Percentiles rank a stretch among this genome's conserved stretches.
phyloP scores from a whole-genome alignment of 1,140 invertebrate species.

The Asobara japonica region DNA sequence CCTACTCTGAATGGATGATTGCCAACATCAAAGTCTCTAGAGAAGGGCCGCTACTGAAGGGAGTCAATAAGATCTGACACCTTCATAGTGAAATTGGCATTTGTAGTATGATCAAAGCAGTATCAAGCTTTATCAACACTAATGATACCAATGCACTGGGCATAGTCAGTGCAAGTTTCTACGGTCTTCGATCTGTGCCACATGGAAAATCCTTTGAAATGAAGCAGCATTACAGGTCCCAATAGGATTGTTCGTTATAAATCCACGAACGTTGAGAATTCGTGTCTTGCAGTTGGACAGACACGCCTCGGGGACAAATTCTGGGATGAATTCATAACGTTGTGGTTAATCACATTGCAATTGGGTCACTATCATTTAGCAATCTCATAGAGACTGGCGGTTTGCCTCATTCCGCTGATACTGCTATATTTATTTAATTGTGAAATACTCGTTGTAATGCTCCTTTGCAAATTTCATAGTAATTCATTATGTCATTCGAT shows the following conservation, averaged over 20 bases:
- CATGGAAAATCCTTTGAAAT: conserved; percentile 1
- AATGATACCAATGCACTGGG: background rate
- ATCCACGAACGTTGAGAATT: conserved; percentile 1
- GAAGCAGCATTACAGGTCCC: background rate
- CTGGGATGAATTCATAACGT: background rate
- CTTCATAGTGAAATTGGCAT: background rate
- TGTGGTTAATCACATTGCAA: conserved; percentile 14
- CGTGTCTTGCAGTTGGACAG: conserved; percentile 8
- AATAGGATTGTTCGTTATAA: background rate
- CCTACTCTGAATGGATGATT: background rate
- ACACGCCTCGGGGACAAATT: conserved; percentile 1
- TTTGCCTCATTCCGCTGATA: background rate
- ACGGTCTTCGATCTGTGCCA: background rate
- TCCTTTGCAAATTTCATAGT: background rate
- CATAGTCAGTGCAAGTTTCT: background rate
- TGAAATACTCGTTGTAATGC: background rate
- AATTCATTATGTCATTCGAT: conserved; percentile 1
- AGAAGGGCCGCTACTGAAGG: background rate
- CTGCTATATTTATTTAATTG: background rate
- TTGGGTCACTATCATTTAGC: conserved; percentile 17
- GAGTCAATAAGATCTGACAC: background rate
- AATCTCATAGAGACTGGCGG: background rate
- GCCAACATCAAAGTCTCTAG: background rate
- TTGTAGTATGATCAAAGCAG: conserved; percentile 8
- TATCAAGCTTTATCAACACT: background rate